phyloP scores from a whole-genome alignment of 1,140 invertebrate genomes.

The Calliopsis andreniformis region DNA sequence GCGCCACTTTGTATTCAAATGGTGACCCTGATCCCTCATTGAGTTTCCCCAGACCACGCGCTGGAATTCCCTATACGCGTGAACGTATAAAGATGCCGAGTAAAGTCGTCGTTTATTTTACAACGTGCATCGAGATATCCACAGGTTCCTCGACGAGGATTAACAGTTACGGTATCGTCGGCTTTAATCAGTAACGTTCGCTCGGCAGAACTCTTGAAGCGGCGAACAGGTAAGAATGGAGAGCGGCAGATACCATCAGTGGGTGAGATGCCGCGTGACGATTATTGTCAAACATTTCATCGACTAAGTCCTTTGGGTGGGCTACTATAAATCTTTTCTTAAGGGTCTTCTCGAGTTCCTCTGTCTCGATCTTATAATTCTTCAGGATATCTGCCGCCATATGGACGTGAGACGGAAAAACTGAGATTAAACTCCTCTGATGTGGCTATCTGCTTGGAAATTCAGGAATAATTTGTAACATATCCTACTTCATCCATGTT shows the following conservation, averaged over 20 bases:
- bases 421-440: conserved; percentile 9
- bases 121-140: background rate
- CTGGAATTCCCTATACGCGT: background rate
- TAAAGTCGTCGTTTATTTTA: background rate
- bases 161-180: conserved; percentile 38
- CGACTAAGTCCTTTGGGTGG: conserved; percentile 29
- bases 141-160: background rate
- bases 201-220: background rate
- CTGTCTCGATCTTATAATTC: background rate
- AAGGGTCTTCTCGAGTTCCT: conserved; percentile 2
- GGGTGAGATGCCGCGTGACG: conserved; percentile 50
- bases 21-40: background rate
- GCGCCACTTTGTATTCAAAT: background rate
- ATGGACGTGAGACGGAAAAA: conserved; percentile 9
- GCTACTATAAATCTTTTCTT: conserved; percentile 46
- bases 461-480: background rate
- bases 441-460: background rate
- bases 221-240: conserved; percentile 20
- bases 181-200: conserved; percentile 33
- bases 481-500: too few relatives aligned
- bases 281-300: conserved; percentile 65
- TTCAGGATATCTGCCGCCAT: background rate
- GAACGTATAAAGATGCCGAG: conserved; percentile 24
- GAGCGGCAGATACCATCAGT: conserved; percentile 49
- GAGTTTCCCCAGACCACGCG: background rate